Evolutionary conservation across 2,888 invertebrate genomes (phyloP), one percentile per base, ranked within the genome.

Genomic region (Lathronympha strigana): DNA sequence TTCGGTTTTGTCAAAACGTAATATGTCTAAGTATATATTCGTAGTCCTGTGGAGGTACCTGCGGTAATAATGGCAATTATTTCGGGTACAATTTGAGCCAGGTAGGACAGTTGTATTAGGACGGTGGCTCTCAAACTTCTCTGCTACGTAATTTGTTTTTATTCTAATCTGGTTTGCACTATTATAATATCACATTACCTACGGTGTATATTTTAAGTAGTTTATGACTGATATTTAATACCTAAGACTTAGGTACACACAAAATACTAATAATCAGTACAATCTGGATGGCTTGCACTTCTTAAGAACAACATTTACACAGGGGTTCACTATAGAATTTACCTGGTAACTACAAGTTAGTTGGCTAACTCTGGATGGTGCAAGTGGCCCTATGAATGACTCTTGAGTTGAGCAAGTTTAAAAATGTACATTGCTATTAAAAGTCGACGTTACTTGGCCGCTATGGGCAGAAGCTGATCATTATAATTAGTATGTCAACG

Each of bases 11-110:
- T 25, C 54, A 33, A 57, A 36, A 21, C 45, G 19, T 45, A 57
- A 36, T 54, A 28, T 25, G 13, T 25, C 19, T 40, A 68, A 57
- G 54, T 61, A 45, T 57, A 43, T 33, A 25, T 51, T 43, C 36
- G 15, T 33, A 33, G 28, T 36, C 43, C 36, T 17, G 49, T 19
- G 31, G 50, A 61, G 66, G 71, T 78, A 76, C 79, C 83, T 80
- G 73, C 63, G 53, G 79, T 89, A 88, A 89, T 89, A 84, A 86
- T 82, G 82, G 83, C 84, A 87, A 90, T 90, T 89, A 90, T 88
- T 86, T 84, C 75, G 82, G 83, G 79, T 80, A 84, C 83, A 82
- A 80, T 86, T 86, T 82, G 78, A 40, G 72, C 76, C 87, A 87
- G 88, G 87, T 84, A 86, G 78, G 77, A 73, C 72, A 69, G 78